Percentiles rank a stretch among this genome's conserved stretches.
Conservation (phyloP, 2,888 invertebrate genomes). For the Cryptophagus acutangulus region DNA sequence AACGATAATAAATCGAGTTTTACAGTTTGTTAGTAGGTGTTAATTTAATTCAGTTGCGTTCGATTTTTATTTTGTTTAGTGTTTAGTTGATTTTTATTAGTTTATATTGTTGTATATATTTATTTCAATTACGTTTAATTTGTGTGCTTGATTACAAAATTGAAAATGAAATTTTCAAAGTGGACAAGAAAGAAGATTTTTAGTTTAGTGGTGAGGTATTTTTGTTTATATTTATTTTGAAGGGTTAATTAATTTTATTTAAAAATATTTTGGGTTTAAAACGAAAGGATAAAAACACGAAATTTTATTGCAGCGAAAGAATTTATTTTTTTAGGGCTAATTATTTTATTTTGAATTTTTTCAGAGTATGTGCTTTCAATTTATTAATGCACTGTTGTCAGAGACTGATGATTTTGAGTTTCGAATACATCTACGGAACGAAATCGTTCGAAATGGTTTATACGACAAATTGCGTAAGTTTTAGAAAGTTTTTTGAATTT, state of each 20-base stretch:
- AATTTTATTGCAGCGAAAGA: too few species aligned
- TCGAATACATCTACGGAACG: slow-evolving; percentile 87
- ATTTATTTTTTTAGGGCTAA: too few species aligned
- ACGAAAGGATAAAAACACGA: too few species aligned
- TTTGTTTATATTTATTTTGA: slow-evolving; percentile 3
- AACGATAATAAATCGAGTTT: too few species aligned
- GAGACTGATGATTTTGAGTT: slow-evolving; percentile 89
- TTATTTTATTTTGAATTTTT: slow-evolving; percentile 30
- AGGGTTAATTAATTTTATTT: background rate
- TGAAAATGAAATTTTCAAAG: slow-evolving; percentile 51
- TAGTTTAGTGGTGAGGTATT: slow-evolving; percentile 29
- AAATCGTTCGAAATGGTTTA: slow-evolving; percentile 92
- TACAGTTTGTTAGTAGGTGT: too few species aligned
- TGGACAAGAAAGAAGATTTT: slow-evolving; percentile 31
- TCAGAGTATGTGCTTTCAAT: slow-evolving; percentile 82
- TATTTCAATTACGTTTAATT: background rate
- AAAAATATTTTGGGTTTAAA: too few species aligned
- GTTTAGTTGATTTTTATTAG: background rate
- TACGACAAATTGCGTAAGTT: slow-evolving; percentile 67
- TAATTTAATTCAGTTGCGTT: too few species aligned
- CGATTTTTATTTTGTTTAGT: too few species aligned
- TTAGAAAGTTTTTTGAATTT: slow-evolving; percentile 4
- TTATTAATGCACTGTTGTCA: slow-evolving; percentile 89
- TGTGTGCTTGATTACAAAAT: slow-evolving; percentile 46
- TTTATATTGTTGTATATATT: background rate